Base-by-base conservation (phyloP, 2,797 vertebrate species). In the Alectoris magna region DNA sequence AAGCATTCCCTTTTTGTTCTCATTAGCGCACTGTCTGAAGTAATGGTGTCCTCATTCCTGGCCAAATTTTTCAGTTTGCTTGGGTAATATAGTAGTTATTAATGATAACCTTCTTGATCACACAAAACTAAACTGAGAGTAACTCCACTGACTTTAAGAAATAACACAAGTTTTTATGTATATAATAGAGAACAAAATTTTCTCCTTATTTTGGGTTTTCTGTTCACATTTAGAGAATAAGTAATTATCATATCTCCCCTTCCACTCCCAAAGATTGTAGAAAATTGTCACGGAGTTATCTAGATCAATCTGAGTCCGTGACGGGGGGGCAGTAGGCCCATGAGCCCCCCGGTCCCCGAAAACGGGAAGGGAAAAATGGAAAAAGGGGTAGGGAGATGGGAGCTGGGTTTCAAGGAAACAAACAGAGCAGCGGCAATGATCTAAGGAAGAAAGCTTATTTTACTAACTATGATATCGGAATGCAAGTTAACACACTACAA, bases 1-100 rank as follows among this genome's bases (percentile, higher is more conserved):
- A 84, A 85, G 55, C 19, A 24, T n/a, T 84, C 55, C 7, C 3
- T 56, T 89, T 78, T 85, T 88, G 4, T 73, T 92, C 39, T 75
- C n/a, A 27, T 84, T 93, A 71, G 15, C 41, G 63, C 51, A 73
- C 16, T 24, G 39, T 15, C 59, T 76, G 86, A 75, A 85, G 44
- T 36, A 78, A 81, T 24, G 39, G 5, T 27, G 39, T 86, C 43
- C 16, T 89, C 31, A 34, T 75, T 80, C 59, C 19, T 36, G 83
- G 70, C 22, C 55, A 81, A 68, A 22, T 10, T n/a, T 67, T 89
- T 71, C 46, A 10, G 19, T 93, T 83, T 93, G 17, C 12, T 64
- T 86, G 1, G 1, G 6, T 67, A 88, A 44, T 72, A 24, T 24
- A 86, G 46, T 38, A 68, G 23, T 48, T 77, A 77, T 88, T 83